These are phyloP conservation scores for Aspidiotus rigidus DNA, from an alignment of 2,888 invertebrate genomes.

Conservation along the genomic window DNA sequence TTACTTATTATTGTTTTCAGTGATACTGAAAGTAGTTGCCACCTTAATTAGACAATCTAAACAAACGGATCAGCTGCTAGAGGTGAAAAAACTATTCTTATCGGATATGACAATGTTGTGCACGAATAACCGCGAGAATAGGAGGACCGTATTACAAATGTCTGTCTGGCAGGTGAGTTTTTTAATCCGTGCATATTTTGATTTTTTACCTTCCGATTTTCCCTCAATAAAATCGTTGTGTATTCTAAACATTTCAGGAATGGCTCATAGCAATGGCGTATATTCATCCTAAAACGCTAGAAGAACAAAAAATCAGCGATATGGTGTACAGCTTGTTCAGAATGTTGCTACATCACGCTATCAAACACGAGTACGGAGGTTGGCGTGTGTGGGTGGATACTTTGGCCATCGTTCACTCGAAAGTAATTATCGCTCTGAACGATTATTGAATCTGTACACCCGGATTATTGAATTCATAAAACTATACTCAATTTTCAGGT, in stretches of 20 bases:
- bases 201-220: slow-evolving; percentile 1
- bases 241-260: slow-evolving; percentile 49
- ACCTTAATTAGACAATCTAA: slow-evolving; percentile 94
- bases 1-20: slow-evolving; percentile 48
- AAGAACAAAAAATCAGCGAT: slow-evolving; percentile 93
- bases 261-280: slow-evolving; percentile 99
- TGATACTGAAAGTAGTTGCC: slow-evolving; percentile 97
- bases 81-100: slow-evolving; percentile 91
- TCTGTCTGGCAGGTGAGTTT: slow-evolving; percentile 81
- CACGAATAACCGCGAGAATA: slow-evolving; percentile 92
- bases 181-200: not conserved
- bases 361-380: slow-evolving; percentile 97
- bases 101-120: slow-evolving; percentile 97
- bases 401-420: slow-evolving; percentile 96
- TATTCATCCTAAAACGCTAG: slow-evolving; percentile 89
- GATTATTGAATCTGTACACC: too few relatives aligned
- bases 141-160: slow-evolving; percentile 96
- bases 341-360: slow-evolving; percentile 96
- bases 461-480: slow-evolving; percentile 3
- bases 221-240: too few relatives aligned
- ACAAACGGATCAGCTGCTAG: slow-evolving; percentile 78
- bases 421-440: slow-evolving; percentile 50
- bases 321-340: slow-evolving; percentile 97
- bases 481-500: slow-evolving; percentile 51
- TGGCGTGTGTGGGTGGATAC: slow-evolving; percentile 99